phyloP scores from a whole-genome alignment of 2,888 invertebrate genomes.

The Brachyopa scutellaris region DNA sequence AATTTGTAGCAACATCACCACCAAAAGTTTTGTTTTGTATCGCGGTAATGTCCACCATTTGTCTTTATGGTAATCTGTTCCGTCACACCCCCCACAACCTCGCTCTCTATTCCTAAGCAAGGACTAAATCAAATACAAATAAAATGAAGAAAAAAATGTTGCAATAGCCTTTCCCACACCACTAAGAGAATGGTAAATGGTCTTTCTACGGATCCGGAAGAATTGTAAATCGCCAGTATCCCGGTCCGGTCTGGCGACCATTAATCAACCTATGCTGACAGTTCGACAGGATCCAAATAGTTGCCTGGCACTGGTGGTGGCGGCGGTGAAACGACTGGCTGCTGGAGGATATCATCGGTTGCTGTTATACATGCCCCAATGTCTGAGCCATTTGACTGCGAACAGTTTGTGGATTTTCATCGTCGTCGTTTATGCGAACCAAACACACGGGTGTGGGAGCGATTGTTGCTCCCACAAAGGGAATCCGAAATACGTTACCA shows the following conservation, averaged over 20 bases:
- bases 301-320: conserved; percentile 18
- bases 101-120: background rate
- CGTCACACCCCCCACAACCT: background rate
- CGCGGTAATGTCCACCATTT: conserved; percentile 48
- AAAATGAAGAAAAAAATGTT: conserved; percentile 13
- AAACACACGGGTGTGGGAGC: no score
- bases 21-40: conserved; percentile 24
- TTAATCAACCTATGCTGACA: conserved; percentile 64
- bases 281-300: conserved; percentile 60
- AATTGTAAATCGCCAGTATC: conserved; percentile 53
- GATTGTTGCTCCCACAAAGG: background rate
- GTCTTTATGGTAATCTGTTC: conserved; percentile 51
- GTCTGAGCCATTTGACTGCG: conserved; percentile 28
- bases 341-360: conserved; percentile 34
- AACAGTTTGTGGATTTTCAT: background rate
- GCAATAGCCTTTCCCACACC: conserved; percentile 5
- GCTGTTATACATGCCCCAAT: background rate
- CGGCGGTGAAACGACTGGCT: conserved; percentile 30
- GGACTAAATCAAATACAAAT: conserved; percentile 35
- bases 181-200: conserved; percentile 11
- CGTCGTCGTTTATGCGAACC: no score
- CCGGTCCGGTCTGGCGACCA: conserved; percentile 33
- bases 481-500: conserved; percentile 22
- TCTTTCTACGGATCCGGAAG: conserved; percentile 32
- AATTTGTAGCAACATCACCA: conserved; percentile 26